Evolutionary conservation across 2,797 vertebrate genomes (phyloP).

Genomic region (Platyrinchus mystaceus): DNA sequence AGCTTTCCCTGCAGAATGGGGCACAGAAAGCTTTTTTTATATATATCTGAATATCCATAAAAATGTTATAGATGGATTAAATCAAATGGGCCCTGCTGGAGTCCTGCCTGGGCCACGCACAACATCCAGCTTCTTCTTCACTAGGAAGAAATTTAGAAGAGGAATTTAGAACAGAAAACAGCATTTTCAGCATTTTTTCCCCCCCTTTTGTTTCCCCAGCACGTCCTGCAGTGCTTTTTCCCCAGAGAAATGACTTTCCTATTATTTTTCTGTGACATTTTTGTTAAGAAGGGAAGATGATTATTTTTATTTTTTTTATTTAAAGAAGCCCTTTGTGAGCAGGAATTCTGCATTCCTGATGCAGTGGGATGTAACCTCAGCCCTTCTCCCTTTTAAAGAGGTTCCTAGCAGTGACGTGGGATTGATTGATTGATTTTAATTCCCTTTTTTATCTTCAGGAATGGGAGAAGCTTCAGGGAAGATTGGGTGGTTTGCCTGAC

Average conservation of each 20-base stretch:
- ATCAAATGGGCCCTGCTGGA: neutral
- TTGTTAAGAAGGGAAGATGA: neutral
- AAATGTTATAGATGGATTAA: neutral
- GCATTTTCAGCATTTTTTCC: neutral
- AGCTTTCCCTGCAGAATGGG: neutral
- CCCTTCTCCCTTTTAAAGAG: neutral
- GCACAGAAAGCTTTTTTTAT: neutral
- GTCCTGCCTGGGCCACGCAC: neutral
- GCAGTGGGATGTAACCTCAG: neutral
- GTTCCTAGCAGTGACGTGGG: neutral
- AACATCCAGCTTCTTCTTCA: neutral
- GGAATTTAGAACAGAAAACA: neutral
- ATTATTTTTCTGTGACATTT: neutral
- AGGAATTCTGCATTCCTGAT: neutral
- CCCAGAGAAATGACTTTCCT: neutral
- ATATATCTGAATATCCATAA: fast-evolving
- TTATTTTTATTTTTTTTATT: neutral
- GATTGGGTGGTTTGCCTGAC: neutral
- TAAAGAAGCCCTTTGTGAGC: neutral
- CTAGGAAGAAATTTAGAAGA: neutral
- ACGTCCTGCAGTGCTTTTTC: neutral
- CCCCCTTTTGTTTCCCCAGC: neutral
- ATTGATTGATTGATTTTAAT: neutral
- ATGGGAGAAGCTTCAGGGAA: neutral
- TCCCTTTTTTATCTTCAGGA: neutral